A percentile compares a stretch with the other conserved stretches of the same genome.
These are phyloP conservation scores for Leptestheria dahalacensis DNA, from an alignment of 1,140 invertebrate genomes.

Conservation along the genomic window DNA sequence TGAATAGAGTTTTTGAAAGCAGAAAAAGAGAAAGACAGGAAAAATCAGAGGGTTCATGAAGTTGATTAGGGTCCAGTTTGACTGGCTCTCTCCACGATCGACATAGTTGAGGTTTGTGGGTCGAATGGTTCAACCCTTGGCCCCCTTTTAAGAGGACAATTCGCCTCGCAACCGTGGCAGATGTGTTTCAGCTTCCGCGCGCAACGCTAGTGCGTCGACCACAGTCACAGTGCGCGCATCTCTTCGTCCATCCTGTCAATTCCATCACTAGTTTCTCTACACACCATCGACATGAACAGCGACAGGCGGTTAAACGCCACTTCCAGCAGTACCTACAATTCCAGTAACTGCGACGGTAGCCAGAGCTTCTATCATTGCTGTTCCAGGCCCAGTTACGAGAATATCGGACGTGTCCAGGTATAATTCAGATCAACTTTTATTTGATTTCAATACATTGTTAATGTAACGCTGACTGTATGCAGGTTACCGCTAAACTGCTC, in stretches of 20 bases:
- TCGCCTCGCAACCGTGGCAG: background rate
- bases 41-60: too few relatives aligned
- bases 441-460: background rate
- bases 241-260: too few relatives aligned
- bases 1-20: too few relatives aligned
- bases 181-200: background rate
- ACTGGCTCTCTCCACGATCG: too few relatives aligned
- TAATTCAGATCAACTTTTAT: background rate
- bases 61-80: too few relatives aligned
- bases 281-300: too few relatives aligned
- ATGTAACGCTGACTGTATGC: constrained; percentile 28
- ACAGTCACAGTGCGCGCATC: too few relatives aligned
- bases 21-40: too few relatives aligned
- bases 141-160: background rate
- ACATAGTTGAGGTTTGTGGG: background rate
- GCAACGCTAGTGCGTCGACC: background rate
- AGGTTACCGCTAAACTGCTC: constrained; percentile 70
- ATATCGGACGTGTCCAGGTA: background rate
- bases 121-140: background rate
- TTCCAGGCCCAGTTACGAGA: background rate
- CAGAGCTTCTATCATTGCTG: background rate
- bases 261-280: too few relatives aligned
- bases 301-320: background rate
- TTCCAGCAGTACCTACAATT: background rate
- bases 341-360: background rate